Conservation (phyloP, 1,140 invertebrate species). For the Heterodera schachtii region DNA sequence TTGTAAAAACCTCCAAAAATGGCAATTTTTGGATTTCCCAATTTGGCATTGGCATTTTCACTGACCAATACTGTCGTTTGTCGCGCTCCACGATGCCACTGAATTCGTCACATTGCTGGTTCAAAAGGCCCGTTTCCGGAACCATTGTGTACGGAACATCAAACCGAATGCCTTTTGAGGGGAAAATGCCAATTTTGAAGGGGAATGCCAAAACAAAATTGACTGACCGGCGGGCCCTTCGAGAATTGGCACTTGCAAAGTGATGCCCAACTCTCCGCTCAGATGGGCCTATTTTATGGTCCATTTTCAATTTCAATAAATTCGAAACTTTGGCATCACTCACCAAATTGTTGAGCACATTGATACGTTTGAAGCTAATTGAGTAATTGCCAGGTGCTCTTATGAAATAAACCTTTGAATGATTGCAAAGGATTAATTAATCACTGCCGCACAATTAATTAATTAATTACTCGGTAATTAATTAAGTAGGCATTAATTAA, state of each 20-base stretch:
- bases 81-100: slow-evolving; percentile 63
- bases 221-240: slow-evolving; percentile 52
- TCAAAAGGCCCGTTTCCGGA: slow-evolving; percentile 61
- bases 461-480: too few species aligned
- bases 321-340: background rate
- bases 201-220: slow-evolving; percentile 25
- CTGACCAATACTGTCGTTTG: slow-evolving; percentile 62
- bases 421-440: background rate
- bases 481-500: too few species aligned
- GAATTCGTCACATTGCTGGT: slow-evolving; percentile 62
- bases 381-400: slow-evolving; percentile 64
- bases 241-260: slow-evolving; percentile 59
- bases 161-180: slow-evolving; percentile 57
- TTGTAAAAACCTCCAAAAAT: too few species aligned
- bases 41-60: background rate
- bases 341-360: slow-evolving; percentile 59
- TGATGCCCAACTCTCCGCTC: slow-evolving; percentile 63
- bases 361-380: slow-evolving; percentile 59
- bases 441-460: too few species aligned
- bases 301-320: background rate
- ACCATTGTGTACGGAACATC: slow-evolving; percentile 65
- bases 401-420: slow-evolving; percentile 55
- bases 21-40: too few species aligned
- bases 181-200: background rate
- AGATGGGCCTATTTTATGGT: slow-evolving; percentile 44